Conservation (phyloP, 1,140 invertebrate genomes). For the Dryas iulia region DNA sequence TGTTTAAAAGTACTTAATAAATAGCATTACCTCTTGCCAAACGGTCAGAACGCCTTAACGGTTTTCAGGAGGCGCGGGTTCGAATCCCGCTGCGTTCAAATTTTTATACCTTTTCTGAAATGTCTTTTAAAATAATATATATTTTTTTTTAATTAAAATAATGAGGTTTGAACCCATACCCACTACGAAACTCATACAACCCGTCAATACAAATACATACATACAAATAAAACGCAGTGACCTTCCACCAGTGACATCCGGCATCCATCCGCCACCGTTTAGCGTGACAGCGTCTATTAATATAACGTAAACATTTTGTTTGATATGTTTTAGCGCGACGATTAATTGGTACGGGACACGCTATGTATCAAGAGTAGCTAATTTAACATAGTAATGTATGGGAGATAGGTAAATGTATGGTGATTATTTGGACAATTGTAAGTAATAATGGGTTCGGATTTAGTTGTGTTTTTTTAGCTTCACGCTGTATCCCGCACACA, state of each 20-base stretch:
- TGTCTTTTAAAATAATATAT: too few relatives aligned
- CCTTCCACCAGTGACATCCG: background rate
- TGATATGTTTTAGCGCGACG: background rate
- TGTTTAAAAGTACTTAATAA: too few relatives aligned
- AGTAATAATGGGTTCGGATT: too few relatives aligned
- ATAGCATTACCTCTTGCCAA: too few relatives aligned
- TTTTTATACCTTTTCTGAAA: too few relatives aligned
- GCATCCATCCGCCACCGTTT: background rate
- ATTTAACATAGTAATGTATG: background rate
- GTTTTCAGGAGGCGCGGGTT: too few relatives aligned
- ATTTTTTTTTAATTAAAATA: background rate
- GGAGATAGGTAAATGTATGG: background rate
- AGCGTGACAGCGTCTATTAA: conserved; percentile 4
- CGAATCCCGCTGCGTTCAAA: too few relatives aligned
- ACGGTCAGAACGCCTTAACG: too few relatives aligned
- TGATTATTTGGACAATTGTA: background rate
- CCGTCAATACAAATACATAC: background rate
- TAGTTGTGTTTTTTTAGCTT: background rate
- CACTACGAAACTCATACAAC: background rate
- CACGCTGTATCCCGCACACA: background rate
- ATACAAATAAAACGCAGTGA: background rate
- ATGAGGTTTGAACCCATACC: background rate
- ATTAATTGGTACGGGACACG: background rate
- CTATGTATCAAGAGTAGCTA: background rate
- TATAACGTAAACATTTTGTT: conserved; percentile 5